Evolutionary conservation across 2,797 vertebrate species (phyloP).

Genomic region (Cynodonichthys magdalenae): DNA sequence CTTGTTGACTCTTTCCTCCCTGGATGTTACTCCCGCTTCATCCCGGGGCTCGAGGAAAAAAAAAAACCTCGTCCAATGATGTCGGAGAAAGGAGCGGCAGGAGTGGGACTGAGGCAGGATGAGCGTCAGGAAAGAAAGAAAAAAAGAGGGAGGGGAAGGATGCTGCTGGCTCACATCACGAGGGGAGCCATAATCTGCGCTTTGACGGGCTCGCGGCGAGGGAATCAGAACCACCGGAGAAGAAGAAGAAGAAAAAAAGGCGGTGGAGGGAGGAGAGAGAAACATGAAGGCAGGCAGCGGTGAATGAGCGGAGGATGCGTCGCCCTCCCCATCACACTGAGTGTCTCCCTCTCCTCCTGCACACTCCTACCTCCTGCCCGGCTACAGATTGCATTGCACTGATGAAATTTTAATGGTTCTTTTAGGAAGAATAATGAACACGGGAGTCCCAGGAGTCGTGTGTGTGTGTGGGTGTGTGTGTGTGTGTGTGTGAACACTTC

Average conservation of each 20-base stretch:
- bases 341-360: slow-evolving; percentile 40
- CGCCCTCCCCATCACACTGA: slow-evolving; percentile 49
- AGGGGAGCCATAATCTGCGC: slow-evolving; percentile 49
- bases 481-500: slow-evolving; percentile 40
- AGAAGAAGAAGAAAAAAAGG: slow-evolving; percentile 31
- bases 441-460: slow-evolving; percentile 76
- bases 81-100: slow-evolving; percentile 22
- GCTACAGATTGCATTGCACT: slow-evolving; percentile 81
- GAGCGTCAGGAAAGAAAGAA: slow-evolving; percentile 11
- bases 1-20: slow-evolving; percentile 54
- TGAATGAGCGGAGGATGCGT: slow-evolving; percentile 66
- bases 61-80: slow-evolving; percentile 20
- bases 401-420: slow-evolving; percentile 90
- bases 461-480: slow-evolving; percentile 26
- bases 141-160: slow-evolving; percentile 19
- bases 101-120: slow-evolving; percentile 28
- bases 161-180: slow-evolving; percentile 54
- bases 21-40: slow-evolving; percentile 30
- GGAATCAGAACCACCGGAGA: slow-evolving; percentile 48
- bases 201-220: slow-evolving; percentile 37
- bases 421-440: slow-evolving; percentile 87
- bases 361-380: slow-evolving; percentile 64
- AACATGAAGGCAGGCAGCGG: slow-evolving; percentile 60
- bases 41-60: slow-evolving; percentile 25
- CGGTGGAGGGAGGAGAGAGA: slow-evolving; percentile 44